phyloP scores from a whole-genome alignment of 2,113 vertebrate species.

The Gulo gulo region DNA sequence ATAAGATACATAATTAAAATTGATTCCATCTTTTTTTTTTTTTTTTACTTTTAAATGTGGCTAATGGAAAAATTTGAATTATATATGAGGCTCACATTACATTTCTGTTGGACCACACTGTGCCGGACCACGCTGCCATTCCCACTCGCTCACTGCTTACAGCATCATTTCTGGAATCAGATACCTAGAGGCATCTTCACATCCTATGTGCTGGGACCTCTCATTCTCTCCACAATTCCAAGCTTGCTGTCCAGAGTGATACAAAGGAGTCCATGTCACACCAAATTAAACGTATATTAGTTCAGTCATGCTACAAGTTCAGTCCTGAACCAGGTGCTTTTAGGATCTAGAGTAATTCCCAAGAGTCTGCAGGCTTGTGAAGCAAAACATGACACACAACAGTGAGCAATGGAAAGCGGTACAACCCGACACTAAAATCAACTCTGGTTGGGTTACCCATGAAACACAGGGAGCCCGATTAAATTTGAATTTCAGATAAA shows the following conservation, averaged over 20 bases:
- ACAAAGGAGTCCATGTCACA: neutral
- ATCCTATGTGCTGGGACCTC: neutral
- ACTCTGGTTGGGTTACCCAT: neutral
- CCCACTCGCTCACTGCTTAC: fast-evolving
- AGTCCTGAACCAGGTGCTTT: neutral
- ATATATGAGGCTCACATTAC: neutral
- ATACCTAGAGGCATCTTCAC: neutral
- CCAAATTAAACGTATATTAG: neutral
- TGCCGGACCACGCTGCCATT: neutral
- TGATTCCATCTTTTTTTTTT: neutral
- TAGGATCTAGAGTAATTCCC: neutral
- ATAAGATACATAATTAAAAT: neutral
- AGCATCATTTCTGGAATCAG: neutral
- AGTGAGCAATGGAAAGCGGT: neutral
- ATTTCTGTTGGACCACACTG: neutral
- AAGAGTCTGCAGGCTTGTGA: neutral
- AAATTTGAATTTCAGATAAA: neutral
- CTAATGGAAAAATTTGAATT: neutral
- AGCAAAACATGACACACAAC: neutral
- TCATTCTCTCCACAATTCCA: neutral
- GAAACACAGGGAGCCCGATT: neutral
- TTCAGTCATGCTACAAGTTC: neutral
- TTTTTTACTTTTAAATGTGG: neutral
- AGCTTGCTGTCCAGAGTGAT: neutral
- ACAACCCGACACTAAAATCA: neutral